Evolutionary conservation across 2,888 invertebrate genomes (phyloP).

Genomic region (Leucophora obtusa): DNA sequence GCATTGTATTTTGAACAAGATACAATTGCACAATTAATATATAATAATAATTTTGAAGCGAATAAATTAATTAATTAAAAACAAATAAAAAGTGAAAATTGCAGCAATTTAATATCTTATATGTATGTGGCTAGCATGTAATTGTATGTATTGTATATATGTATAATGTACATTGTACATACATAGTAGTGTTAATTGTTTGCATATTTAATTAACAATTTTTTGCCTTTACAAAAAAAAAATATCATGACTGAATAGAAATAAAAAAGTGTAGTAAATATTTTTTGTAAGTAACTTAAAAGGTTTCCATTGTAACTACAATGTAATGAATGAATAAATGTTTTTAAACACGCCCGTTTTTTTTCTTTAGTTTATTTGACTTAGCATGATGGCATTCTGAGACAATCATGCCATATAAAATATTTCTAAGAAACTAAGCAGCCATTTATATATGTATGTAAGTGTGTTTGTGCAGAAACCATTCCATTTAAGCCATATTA

Average conservation of each 20-base stretch:
- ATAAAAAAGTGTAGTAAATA: neutral
- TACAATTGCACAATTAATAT: constrained; percentile 20
- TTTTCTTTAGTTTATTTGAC: neutral
- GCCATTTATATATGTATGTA: constrained; percentile 4
- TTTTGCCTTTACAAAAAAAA: constrained; percentile 7
- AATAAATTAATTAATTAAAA: constrained; percentile 33
- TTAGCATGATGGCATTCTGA: constrained; percentile 21
- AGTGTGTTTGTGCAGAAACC: neutral
- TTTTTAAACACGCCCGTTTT: constrained; percentile 30
- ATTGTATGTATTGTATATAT: neutral
- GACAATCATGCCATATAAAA: constrained; percentile 36
- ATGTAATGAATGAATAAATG: constrained; percentile 9
- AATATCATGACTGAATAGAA: constrained; percentile 1
- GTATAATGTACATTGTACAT: too few relatives aligned
- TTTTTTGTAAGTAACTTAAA: constrained; percentile 1
- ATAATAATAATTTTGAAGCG: neutral
- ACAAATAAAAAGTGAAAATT: neutral
- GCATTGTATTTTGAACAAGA: neutral
- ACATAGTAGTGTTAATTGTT: constrained; percentile 28
- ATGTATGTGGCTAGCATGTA: neutral
- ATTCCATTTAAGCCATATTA: neutral
- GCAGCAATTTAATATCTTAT: constrained; percentile 13
- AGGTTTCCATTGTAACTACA: constrained; percentile 13
- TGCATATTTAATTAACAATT: constrained; percentile 38
- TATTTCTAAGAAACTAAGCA: constrained; percentile 45